Conservation (phyloP, 2,888 invertebrate species). For the Gastracanthus pulcherrimus region DNA sequence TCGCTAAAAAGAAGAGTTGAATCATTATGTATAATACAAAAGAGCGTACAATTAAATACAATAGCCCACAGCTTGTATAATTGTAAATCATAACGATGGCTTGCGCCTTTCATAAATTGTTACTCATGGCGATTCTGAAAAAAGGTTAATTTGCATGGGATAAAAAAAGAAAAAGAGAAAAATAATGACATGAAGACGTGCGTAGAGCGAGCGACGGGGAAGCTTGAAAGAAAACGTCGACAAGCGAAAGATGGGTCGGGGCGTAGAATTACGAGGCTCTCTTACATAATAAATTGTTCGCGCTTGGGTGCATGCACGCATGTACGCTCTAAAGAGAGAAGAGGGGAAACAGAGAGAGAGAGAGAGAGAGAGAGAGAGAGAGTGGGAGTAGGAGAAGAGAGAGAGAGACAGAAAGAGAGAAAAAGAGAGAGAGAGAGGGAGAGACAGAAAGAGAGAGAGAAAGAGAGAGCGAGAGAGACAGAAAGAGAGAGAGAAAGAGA, state of each 20-base stretch:
- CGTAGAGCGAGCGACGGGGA: not conserved
- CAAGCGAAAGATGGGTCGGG: constrained; percentile 30
- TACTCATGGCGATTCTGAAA: not conserved
- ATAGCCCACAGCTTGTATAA: too few relatives aligned
- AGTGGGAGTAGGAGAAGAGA: too few relatives aligned
- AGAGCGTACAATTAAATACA: too few relatives aligned
- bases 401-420: too few relatives aligned
- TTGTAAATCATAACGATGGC: not conserved
- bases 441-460: too few relatives aligned
- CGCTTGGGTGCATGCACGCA: constrained; percentile 8
- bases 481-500: too few relatives aligned
- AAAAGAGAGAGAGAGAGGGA: too few relatives aligned
- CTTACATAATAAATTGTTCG: constrained; percentile 49
- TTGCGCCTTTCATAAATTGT: not conserved
- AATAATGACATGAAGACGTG: not conserved
- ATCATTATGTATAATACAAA: too few relatives aligned
- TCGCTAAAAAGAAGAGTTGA: too few relatives aligned
- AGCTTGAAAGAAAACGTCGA: constrained; percentile 39
- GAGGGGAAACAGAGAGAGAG: too few relatives aligned
- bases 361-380: too few relatives aligned
- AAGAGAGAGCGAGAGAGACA: too few relatives aligned
- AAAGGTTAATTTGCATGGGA: constrained; percentile 7
- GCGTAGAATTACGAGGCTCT: constrained; percentile 44
- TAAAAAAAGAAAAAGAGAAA: not conserved
- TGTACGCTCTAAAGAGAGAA: not conserved